Evolutionary conservation across 2,113 vertebrate genomes (phyloP).

Genomic region (Ceyx margarethae): DNA sequence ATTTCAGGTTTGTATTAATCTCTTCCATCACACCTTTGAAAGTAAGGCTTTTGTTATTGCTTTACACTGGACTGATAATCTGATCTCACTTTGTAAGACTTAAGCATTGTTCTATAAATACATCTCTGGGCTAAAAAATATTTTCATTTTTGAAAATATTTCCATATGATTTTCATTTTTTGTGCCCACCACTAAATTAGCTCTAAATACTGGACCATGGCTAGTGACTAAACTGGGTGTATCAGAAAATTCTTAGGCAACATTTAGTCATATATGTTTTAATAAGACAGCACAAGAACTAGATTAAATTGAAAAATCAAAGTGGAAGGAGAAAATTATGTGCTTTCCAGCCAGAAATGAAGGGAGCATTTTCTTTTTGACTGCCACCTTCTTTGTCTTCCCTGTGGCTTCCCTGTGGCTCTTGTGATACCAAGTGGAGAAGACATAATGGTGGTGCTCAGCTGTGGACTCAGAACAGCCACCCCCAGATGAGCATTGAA

Average conservation of each 20-base stretch:
- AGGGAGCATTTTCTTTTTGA: background rate
- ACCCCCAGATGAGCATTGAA: background rate
- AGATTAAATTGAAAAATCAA: constrained; percentile 41
- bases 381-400: background rate
- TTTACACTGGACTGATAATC: constrained; percentile 1
- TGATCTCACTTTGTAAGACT: background rate
- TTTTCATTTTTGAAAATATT: background rate
- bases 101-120: background rate
- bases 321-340: background rate
- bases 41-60: constrained; percentile 28
- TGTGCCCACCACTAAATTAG: constrained; percentile 27
- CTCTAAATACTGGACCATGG: background rate
- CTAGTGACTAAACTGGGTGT: background rate
- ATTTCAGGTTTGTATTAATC: constrained; percentile 35
- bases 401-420: background rate
- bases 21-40: constrained; percentile 32
- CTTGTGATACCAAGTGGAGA: background rate
- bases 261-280: background rate
- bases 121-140: constrained; percentile 6
- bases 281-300: constrained; percentile 11
- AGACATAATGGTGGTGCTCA: background rate
- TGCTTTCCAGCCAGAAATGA: background rate
- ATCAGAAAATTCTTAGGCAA: constrained; percentile 20
- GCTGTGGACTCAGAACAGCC: background rate
- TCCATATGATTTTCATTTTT: constrained; percentile 1